Percentiles rank a stretch among this genome's conserved stretches.
These are phyloP conservation scores for Cervus canadensis DNA, from an alignment of 2,113 vertebrate genomes.

Conservation along the genomic window DNA sequence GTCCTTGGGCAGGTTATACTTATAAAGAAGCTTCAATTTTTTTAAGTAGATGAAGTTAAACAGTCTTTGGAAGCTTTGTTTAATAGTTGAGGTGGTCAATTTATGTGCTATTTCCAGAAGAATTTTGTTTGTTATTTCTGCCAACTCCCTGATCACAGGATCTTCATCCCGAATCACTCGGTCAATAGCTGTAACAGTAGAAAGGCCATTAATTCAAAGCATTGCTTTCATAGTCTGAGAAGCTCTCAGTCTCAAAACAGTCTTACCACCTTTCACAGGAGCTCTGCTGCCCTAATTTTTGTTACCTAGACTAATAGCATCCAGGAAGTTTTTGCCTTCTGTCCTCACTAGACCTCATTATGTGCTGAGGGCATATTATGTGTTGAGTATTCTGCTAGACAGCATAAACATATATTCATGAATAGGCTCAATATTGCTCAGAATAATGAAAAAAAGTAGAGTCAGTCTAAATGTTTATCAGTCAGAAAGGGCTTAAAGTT, in stretches of 20 bases:
- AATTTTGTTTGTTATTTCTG: background rate
- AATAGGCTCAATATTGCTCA: background rate
- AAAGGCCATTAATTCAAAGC: background rate
- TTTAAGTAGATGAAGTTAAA: background rate
- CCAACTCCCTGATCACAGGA: background rate
- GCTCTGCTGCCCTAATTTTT: rapidly evolving
- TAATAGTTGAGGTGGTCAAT: background rate
- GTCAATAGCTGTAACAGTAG: conserved; percentile 22
- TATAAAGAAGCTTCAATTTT: conserved; percentile 43
- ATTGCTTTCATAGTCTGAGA: background rate
- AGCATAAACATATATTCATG: background rate
- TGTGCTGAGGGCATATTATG: background rate
- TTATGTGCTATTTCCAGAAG: background rate
- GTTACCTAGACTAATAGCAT: background rate
- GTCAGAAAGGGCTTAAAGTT: background rate
- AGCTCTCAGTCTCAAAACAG: background rate
- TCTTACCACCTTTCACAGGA: background rate
- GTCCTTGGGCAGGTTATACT: background rate
- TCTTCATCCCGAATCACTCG: background rate
- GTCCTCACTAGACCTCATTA: background rate
- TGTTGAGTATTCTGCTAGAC: background rate
- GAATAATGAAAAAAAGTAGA: background rate
- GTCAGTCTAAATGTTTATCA: background rate
- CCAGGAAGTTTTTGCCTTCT: background rate
- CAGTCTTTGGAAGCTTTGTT: background rate